These are phyloP conservation scores for Tipula lateralis DNA, from an alignment of 2,888 invertebrate species.

Conservation along the genomic window DNA sequence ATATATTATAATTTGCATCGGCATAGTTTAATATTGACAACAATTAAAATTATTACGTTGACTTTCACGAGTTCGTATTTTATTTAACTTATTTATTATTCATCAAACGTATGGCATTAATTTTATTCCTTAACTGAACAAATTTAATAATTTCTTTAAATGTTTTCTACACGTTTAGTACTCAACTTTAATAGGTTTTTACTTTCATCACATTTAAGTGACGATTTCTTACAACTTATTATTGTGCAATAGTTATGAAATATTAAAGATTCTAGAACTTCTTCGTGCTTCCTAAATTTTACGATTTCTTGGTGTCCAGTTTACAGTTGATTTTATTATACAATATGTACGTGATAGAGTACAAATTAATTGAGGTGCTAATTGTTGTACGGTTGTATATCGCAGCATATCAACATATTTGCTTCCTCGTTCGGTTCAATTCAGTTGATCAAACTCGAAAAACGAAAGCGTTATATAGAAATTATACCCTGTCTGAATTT, in stretches of 20 bases:
- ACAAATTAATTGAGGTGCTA: too few relatives aligned
- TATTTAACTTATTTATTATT: background rate
- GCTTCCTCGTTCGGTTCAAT: background rate
- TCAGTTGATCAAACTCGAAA: background rate
- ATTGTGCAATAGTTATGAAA: background rate
- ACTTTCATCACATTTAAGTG: background rate
- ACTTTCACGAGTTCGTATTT: background rate
- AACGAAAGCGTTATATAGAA: background rate
- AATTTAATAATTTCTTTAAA: background rate
- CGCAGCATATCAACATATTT: background rate
- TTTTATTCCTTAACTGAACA: background rate
- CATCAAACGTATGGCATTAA: background rate
- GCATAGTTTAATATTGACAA: background rate
- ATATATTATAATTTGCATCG: background rate
- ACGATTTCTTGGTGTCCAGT: background rate
- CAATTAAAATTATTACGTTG: constrained; percentile 11
- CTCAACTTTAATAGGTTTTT: background rate
- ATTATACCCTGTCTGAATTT: background rate
- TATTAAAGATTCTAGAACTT: too few relatives aligned
- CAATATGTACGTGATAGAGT: background rate
- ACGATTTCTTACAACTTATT: background rate
- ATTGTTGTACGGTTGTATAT: background rate
- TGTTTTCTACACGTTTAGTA: background rate
- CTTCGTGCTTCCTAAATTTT: background rate
- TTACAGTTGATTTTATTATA: too few relatives aligned